phyloP scores from a whole-genome alignment of 1,140 invertebrate species.

The Anoplolepis gracilipes region DNA sequence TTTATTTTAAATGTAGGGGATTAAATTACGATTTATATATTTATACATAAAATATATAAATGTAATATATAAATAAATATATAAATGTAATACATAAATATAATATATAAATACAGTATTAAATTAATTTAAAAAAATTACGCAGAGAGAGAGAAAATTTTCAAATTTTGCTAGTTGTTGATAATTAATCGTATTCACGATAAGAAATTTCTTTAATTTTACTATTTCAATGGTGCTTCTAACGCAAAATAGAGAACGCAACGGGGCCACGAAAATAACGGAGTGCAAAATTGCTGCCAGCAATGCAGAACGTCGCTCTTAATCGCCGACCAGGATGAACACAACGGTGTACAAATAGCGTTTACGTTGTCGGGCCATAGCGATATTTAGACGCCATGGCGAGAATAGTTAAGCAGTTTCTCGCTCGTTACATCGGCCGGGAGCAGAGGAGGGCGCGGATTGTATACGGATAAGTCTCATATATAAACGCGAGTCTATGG shows the following conservation, averaged over 20 bases:
- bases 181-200: not conserved
- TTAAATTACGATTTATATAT: no score
- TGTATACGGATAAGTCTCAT: conserved; percentile 40
- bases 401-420: conserved; percentile 25
- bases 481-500: not conserved
- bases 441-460: conserved; percentile 26
- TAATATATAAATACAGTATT: no score
- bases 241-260: not conserved
- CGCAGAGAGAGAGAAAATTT: not conserved
- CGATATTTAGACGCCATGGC: conserved; percentile 15
- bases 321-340: conserved; percentile 27
- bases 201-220: conserved; percentile 9
- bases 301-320: not conserved
- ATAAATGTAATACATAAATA: no score
- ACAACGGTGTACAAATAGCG: conserved; percentile 32
- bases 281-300: not conserved
- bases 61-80: no score
- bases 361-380: conserved; percentile 11
- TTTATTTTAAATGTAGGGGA: no score
- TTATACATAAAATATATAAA: no score
- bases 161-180: not conserved
- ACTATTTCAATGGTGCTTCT: not conserved
- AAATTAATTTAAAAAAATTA: not conserved
- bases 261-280: not conserved
- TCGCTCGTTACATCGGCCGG: conserved; percentile 14